Evolutionary conservation across 2,113 vertebrate species (phyloP).

Genomic region (Polyodon spathula): DNA sequence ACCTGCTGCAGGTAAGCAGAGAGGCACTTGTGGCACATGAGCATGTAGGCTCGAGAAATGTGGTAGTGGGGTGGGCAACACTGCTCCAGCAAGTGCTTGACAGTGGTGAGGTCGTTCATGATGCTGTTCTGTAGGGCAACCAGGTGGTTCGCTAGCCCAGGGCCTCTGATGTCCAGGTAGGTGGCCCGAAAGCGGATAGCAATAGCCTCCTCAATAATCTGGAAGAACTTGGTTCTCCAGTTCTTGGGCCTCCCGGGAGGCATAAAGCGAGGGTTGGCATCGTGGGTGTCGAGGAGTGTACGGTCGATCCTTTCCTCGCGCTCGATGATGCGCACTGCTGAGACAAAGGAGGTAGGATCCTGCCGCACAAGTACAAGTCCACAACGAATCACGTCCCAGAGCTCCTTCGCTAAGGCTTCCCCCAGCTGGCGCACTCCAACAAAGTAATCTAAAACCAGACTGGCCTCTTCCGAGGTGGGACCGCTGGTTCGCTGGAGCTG

Average conservation of each 20-base stretch:
- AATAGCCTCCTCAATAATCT: slow-evolving; percentile 63
- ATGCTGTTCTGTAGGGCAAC: slow-evolving; percentile 67
- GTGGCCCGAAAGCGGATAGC: slow-evolving; percentile 26
- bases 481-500: slow-evolving; percentile 49
- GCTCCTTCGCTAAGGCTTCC: slow-evolving; percentile 68
- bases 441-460: slow-evolving; percentile 66
- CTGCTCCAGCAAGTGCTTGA: slow-evolving; percentile 78
- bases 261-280: slow-evolving; percentile 35
- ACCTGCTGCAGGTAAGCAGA: slow-evolving; percentile 66
- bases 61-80: slow-evolving; percentile 81
- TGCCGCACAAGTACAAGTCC: slow-evolving; percentile 63
- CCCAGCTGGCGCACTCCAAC: slow-evolving; percentile 70
- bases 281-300: slow-evolving; percentile 46
- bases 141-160: slow-evolving; percentile 69
- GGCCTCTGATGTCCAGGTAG: slow-evolving; percentile 44
- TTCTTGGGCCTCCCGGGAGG: slow-evolving; percentile 70
- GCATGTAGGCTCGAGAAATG: slow-evolving; percentile 63
- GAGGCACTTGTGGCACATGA: slow-evolving; percentile 69
- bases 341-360: slow-evolving; percentile 80
- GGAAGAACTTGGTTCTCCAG: slow-evolving; percentile 77
- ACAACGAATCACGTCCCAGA: slow-evolving; percentile 68
- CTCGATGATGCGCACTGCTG: slow-evolving; percentile 81
- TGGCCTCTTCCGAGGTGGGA: slow-evolving; percentile 42
- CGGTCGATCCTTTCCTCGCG: slow-evolving; percentile 72
- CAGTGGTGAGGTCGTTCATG: slow-evolving; percentile 66